Base-by-base conservation (phyloP, 2,113 vertebrate species). In the Cavia aperea region DNA sequence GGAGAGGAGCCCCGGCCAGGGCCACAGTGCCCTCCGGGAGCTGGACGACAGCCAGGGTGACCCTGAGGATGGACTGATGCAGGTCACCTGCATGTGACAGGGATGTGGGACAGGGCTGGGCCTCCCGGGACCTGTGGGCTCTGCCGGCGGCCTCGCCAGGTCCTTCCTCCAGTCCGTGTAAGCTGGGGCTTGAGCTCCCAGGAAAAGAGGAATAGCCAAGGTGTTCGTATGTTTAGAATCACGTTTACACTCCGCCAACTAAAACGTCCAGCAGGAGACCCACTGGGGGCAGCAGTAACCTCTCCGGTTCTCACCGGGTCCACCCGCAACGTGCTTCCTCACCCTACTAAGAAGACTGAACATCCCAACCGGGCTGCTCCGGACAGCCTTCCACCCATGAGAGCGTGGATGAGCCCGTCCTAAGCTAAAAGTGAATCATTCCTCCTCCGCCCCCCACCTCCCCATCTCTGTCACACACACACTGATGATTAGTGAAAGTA, bases 31-130 rank as follows among this genome's bases (percentile, higher is more conserved):
- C 84, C 95, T 99, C 46, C 98, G 98, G 68, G 98, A 99, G 90
- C 96, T 99, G 90, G 99, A 99, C 51, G 99, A 99, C 7, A 98
- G 98, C 36, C 98, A 98, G 78, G 98, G 98, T 33, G 99, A 99
- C 89, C 99, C 98, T 93, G 99, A 99, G 26, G 99, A 99, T 36
- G 99, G 98, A 51, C 98, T 98, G n/a, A 98, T 98, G 11, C 98
- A 99, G 96, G 99, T 99, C 97, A 99, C 99, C 0, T 99, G 99
- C 79, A 99, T 99, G 98, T 99, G 96, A 99, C 16, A 4, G 70
- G n/a, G 21, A 43, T 10, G 0, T 9, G 18, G 36, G 68, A n/a
- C 33, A 23, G 39, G 68, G 51, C 49, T 51, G 49, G 49, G 49
- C 49, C 49, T 51, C 49, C 70, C 70, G 21, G 70, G 70, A 10